Conservation (phyloP, 53 echinoderm and acorn worm genomes). For the Echinometra lucunter region DNA sequence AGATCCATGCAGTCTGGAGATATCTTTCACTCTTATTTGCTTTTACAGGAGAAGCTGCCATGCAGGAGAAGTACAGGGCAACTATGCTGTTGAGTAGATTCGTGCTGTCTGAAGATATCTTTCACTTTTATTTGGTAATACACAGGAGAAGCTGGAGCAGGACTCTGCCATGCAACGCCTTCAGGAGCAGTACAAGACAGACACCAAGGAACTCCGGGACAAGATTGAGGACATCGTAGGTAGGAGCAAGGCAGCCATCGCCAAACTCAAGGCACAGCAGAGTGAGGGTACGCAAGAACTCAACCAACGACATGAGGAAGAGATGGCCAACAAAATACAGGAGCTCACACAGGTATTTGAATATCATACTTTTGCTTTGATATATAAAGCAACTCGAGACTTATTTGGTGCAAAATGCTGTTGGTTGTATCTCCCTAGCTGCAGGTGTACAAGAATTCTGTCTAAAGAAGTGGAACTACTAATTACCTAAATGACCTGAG, state of each 20-base stretch:
- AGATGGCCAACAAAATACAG: conserved; percentile 79
- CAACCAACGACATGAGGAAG: conserved; percentile 77
- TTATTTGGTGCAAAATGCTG: background rate
- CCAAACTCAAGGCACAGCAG: conserved; percentile 87
- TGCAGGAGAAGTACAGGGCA: conserved; percentile 76
- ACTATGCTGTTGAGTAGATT: too few species aligned
- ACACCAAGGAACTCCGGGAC: conserved; percentile 81
- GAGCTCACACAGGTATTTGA: conserved; percentile 81
- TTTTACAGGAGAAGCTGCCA: conserved; percentile 75
- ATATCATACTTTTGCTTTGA: background rate
- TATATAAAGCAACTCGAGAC: background rate
- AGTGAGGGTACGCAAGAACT: conserved; percentile 80
- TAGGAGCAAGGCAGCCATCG: conserved; percentile 85
- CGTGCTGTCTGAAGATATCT: conserved; percentile 71
- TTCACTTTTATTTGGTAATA: background rate
- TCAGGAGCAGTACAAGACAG: conserved; percentile 81
- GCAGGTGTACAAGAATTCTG: too few species aligned
- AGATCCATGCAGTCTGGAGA: conserved; percentile 69
- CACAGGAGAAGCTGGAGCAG: conserved; percentile 83
- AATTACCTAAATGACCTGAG: too few species aligned
- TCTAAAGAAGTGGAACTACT: too few species aligned
- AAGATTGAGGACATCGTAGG: conserved; percentile 94
- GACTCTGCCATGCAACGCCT: conserved; percentile 77
- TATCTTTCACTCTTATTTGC: background rate
- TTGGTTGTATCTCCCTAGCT: background rate